Evolutionary conservation across 2,797 vertebrate genomes (phyloP), one percentile per base, ranked within the genome.

Genomic region (Eurystomus glaucurus): DNA sequence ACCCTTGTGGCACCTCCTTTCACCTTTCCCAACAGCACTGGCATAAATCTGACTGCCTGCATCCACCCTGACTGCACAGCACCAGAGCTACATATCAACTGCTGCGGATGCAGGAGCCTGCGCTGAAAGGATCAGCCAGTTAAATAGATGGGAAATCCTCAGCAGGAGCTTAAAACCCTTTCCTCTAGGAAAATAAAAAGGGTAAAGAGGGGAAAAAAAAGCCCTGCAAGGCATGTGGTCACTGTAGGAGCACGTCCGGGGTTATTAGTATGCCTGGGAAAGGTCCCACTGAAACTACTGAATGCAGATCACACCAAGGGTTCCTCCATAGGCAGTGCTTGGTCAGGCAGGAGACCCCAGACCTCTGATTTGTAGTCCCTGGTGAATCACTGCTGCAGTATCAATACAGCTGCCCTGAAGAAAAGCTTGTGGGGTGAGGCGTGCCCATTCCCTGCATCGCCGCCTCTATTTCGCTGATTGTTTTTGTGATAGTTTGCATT

Each of bases 21-120:
- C 37, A 23, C 4, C 55, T 80, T 45, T 66, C 9, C 4, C 15
- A 2, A 3, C 4, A 61, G 7, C 0, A 0, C 4, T 9, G 33
- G 23, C 14, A 10, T 0, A 29, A 43, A 58, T 85, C 1, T 0
- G 28, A 75, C 33, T 0, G 0, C 33, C 2, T 0, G 0, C 37
- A 6, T 23, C 54, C 17, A 2, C 14, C 22, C 29, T 11, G 50
- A 58, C 33, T 3, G 0, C 28, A 4, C 35, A 26, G 41, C 20
- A 1, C 17, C 61, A 2, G 57, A 14, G 48, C 19, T 79, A 2
- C 4, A 9, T 54, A 48, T 62, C 48, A 1, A 55, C 20, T 29
- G 51, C 16, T 8, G 80, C 6, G 61, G 72, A 20, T 15, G 21
- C 8, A 2, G 60, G 22, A 90, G 19, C 23, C 52, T 78, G 65